A percentile compares a stretch with the other conserved stretches of the same genome.
Evolutionary conservation across 2,888 invertebrate species (phyloP).

Genomic region (Xestia rhomboidea): DNA sequence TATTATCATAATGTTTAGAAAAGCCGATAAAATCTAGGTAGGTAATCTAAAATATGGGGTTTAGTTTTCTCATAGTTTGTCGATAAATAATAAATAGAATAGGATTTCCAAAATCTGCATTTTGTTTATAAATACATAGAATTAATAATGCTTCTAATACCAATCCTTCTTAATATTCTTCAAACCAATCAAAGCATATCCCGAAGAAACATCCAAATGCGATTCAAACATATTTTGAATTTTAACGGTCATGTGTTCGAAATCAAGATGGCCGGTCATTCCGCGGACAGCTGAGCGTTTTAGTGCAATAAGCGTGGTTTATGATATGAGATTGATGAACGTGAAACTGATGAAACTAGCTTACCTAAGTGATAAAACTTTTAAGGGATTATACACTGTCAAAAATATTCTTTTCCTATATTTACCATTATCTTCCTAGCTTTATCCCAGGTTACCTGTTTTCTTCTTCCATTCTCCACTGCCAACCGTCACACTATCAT

Average conservation of each 20-base stretch:
- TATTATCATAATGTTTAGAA: background rate
- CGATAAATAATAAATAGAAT: background rate
- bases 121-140: background rate
- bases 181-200: slow-evolving; percentile 21
- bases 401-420: background rate
- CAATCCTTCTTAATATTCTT: background rate
- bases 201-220: slow-evolving; percentile 61
- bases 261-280: slow-evolving; percentile 40
- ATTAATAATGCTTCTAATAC: background rate
- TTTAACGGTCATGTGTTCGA: slow-evolving; percentile 25
- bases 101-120: background rate
- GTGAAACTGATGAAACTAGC: slow-evolving; percentile 5
- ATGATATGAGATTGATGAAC: slow-evolving; percentile 62
- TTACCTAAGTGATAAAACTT: background rate
- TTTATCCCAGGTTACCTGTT: too few species aligned
- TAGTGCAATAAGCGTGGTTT: slow-evolving; percentile 81
- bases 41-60: background rate
- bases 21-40: background rate
- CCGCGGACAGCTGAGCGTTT: slow-evolving; percentile 74
- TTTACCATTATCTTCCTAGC: background rate
- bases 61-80: background rate
- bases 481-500: background rate
- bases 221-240: slow-evolving; percentile 48
- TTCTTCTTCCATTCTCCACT: background rate
- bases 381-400: background rate